These are phyloP conservation scores for Drosophila neonasuta DNA, from an alignment of 2,888 invertebrate genomes.

Conservation along the genomic window DNA sequence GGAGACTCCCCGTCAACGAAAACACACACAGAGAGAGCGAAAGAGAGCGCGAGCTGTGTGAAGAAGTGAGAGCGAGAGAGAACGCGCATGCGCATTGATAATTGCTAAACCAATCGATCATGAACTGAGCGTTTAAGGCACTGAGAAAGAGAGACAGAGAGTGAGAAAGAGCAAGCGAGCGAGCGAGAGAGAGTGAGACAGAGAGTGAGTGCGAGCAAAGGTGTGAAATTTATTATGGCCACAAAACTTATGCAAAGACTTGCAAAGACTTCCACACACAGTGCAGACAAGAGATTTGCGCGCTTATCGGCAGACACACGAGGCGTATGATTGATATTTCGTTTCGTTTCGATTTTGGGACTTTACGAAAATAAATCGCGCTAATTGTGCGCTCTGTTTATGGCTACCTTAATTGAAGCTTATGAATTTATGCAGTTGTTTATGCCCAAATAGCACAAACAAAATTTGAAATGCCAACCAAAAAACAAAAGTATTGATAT, in stretches of 20 bases:
- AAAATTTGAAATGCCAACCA: slow-evolving; percentile 6
- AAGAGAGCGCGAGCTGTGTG: not conserved
- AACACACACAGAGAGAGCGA: slow-evolving; percentile 10
- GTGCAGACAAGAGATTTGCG: slow-evolving; percentile 27
- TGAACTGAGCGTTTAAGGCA: slow-evolving; percentile 21
- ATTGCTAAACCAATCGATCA: slow-evolving; percentile 48
- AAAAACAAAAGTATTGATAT: slow-evolving; percentile 31
- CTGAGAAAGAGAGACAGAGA: slow-evolving; percentile 4
- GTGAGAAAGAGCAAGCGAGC: not conserved
- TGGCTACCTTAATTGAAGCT: slow-evolving; percentile 45
- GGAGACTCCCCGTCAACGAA: slow-evolving; percentile 2
- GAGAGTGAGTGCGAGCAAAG: slow-evolving; percentile 29
- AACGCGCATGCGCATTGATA: slow-evolving; percentile 43
- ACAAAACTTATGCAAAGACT: slow-evolving; percentile 23
- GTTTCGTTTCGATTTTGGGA: slow-evolving; percentile 8
- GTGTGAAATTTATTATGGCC: slow-evolving; percentile 43
- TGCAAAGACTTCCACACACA: slow-evolving; percentile 6
- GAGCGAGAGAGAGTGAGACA: not conserved
- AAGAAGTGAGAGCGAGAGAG: slow-evolving; percentile 24
- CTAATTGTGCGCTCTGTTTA: slow-evolving; percentile 57
- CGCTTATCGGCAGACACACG: slow-evolving; percentile 37
- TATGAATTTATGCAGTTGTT: slow-evolving; percentile 69
- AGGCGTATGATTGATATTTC: slow-evolving; percentile 50
- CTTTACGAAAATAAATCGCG: slow-evolving; percentile 62
- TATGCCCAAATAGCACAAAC: slow-evolving; percentile 32